Conservation (phyloP, 2,888 invertebrate species). For the Heliconius sara region DNA sequence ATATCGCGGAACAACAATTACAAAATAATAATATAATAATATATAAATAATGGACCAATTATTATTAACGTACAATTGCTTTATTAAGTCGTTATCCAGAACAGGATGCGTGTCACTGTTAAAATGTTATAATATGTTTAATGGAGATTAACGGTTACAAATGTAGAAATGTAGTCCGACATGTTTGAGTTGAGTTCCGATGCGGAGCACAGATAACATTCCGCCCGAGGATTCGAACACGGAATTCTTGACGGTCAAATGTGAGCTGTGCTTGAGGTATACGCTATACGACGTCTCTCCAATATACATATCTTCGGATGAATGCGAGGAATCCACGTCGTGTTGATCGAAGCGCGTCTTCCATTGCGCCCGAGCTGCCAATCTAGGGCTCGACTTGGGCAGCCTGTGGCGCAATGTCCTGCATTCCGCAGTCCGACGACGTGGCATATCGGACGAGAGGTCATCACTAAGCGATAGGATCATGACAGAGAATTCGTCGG, state of each 20-base stretch:
- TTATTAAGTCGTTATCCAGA: constrained; percentile 57
- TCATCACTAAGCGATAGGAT: constrained; percentile 75
- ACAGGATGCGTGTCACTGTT: constrained; percentile 55
- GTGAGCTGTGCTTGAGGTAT: constrained; percentile 69
- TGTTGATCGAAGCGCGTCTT: constrained; percentile 75
- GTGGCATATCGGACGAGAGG: constrained; percentile 68
- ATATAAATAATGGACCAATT: constrained; percentile 58
- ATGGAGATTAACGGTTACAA: constrained; percentile 67
- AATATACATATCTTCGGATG: constrained; percentile 61
- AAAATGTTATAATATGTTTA: constrained; percentile 46
- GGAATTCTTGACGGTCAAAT: constrained; percentile 76
- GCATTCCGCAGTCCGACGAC: constrained; percentile 65
- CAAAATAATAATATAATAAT: constrained; percentile 12
- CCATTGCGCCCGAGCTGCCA: constrained; percentile 70
- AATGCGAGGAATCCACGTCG: constrained; percentile 74
- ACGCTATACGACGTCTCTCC: constrained; percentile 54
- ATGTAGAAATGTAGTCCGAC: constrained; percentile 68
- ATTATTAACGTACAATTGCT: constrained; percentile 66
- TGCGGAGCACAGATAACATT: constrained; percentile 80
- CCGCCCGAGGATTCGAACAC: constrained; percentile 76
- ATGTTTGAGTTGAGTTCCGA: constrained; percentile 71
- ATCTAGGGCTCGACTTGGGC: constrained; percentile 63
- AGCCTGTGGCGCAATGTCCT: constrained; percentile 64
- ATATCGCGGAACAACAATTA: not conserved
- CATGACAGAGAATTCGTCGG: constrained; percentile 82